Conservation (phyloP, 2,113 vertebrate genomes). For the Oncorhynchus kisutch region DNA sequence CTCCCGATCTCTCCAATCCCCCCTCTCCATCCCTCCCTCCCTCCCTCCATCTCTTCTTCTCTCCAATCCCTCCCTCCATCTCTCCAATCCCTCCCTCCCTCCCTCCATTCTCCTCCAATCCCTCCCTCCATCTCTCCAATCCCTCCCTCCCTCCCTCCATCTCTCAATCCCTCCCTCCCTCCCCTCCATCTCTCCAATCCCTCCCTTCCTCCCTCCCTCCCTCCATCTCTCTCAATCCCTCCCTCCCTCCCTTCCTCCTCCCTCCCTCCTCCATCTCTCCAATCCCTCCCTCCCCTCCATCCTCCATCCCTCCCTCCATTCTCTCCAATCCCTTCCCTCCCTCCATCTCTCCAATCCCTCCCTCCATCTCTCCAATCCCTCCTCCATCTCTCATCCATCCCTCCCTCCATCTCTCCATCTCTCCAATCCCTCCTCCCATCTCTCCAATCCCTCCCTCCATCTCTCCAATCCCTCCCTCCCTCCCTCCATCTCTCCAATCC, state of each 20-base stretch:
- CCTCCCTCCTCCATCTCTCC: too few relatives aligned
- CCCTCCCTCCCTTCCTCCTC: not conserved
- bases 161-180: not conserved
- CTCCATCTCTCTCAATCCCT: not conserved
- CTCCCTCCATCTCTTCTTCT: not conserved
- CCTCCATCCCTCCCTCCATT: not conserved
- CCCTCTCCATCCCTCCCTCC: not conserved
- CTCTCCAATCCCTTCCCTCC: not conserved
- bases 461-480: not conserved
- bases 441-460: too few relatives aligned
- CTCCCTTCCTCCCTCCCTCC: not conserved
- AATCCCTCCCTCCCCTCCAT: not conserved
- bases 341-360: not conserved
- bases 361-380: too few relatives aligned
- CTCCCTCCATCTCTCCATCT: not conserved
- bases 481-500: not conserved
- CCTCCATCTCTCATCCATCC: not conserved
- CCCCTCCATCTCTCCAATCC: too few relatives aligned
- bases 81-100: not conserved
- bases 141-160: not conserved
- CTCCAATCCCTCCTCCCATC: not conserved
- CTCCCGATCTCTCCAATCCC: not conserved
- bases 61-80: not conserved
- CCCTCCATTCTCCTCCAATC: not conserved
- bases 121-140: not conserved